These are phyloP conservation scores for Parnassius smintheus DNA, from an alignment of 2,888 invertebrate genomes.

Conservation along the genomic window DNA sequence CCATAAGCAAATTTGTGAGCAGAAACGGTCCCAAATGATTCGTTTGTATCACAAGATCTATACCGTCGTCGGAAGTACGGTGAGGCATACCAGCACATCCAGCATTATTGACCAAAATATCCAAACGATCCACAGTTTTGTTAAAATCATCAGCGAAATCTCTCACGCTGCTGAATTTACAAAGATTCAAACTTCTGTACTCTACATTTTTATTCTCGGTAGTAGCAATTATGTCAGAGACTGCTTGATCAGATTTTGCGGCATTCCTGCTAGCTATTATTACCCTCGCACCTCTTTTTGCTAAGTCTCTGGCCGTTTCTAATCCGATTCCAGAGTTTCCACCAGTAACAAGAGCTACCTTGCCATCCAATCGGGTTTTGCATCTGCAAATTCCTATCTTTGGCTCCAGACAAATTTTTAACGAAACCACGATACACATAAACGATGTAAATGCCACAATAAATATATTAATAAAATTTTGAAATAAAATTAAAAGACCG, in stretches of 20 bases:
- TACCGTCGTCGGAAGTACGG: slow-evolving; percentile 79
- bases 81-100: slow-evolving; percentile 65
- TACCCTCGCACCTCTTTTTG: slow-evolving; percentile 84
- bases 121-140: slow-evolving; percentile 69
- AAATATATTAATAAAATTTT: slow-evolving; percentile 13
- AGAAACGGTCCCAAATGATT: slow-evolving; percentile 88
- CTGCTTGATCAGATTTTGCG: slow-evolving; percentile 84
- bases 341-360: slow-evolving; percentile 88
- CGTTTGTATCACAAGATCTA: slow-evolving; percentile 83
- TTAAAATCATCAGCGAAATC: slow-evolving; percentile 83
- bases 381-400: slow-evolving; percentile 53
- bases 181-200: slow-evolving; percentile 76
- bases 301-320: slow-evolving; percentile 87
- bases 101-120: slow-evolving; percentile 84
- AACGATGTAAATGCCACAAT: slow-evolving; percentile 22
- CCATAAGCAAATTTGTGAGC: slow-evolving; percentile 83
- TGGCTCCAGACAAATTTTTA: slow-evolving; percentile 40
- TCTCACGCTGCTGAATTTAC: slow-evolving; percentile 74
- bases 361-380: slow-evolving; percentile 61
- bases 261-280: slow-evolving; percentile 89
- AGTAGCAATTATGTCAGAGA: slow-evolving; percentile 84
- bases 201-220: slow-evolving; percentile 86
- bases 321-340: slow-evolving; percentile 91
- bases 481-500: slow-evolving; percentile 19
- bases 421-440: slow-evolving; percentile 27